A percentile compares a stretch with the other conserved stretches of the same genome.
phyloP scores from a whole-genome alignment of 2,888 invertebrate species.

The Cerastis rubricosa region DNA sequence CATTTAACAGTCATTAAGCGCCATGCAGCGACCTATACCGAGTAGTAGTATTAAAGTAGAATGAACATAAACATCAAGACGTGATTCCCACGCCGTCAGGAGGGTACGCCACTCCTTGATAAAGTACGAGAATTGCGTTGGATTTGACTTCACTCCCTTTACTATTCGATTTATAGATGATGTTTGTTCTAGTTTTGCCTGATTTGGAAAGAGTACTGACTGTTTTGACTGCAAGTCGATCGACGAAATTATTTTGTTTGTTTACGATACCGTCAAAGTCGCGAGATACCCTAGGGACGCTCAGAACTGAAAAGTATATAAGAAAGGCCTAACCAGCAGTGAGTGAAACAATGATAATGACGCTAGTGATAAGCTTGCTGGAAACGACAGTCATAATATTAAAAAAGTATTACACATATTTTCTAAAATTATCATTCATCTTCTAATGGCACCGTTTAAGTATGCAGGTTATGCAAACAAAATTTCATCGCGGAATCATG shows the following conservation, averaged over 20 bases:
- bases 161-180: constrained; percentile 13
- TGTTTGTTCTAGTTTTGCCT: not conserved
- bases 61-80: constrained; percentile 33
- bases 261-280: not conserved
- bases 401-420: not conserved
- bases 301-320: not conserved
- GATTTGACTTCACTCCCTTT: constrained; percentile 31
- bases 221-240: not conserved
- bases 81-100: constrained; percentile 59
- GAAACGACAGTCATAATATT: not conserved
- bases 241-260: not conserved
- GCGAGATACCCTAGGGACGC: not conserved
- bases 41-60: constrained; percentile 18
- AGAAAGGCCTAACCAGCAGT: not conserved
- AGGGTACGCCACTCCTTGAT: constrained; percentile 58
- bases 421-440: not conserved
- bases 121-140: constrained; percentile 35
- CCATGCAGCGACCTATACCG: constrained; percentile 24
- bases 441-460: constrained; percentile 7
- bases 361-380: not conserved
- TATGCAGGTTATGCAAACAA: constrained; percentile 28
- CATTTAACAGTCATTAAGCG: constrained; percentile 31
- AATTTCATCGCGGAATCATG: constrained; percentile 51
- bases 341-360: not conserved
- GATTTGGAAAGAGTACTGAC: constrained; percentile 5